These are phyloP conservation scores for Sapayoa aenigma DNA, from an alignment of 2,113 vertebrate species.

Conservation along the genomic window DNA sequence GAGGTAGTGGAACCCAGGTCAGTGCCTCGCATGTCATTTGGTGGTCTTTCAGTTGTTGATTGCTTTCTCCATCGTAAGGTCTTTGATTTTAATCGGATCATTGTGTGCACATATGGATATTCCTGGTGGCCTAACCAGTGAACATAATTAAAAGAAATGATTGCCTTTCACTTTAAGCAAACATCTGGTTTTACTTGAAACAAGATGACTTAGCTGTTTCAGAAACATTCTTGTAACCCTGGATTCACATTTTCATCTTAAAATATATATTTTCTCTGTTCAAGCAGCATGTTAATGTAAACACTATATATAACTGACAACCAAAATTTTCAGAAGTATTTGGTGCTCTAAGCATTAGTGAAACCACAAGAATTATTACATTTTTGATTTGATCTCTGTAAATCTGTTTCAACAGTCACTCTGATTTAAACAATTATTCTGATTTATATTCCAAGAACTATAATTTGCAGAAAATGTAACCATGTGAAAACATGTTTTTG, in stretches of 20 bases:
- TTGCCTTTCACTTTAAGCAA: conserved; percentile 83
- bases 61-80: conserved; percentile 72
- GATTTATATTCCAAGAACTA: conserved; percentile 82
- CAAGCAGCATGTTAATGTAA: conserved; percentile 81
- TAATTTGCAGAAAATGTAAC: conserved; percentile 84
- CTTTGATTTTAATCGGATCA: conserved; percentile 83
- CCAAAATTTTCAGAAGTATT: conserved; percentile 78
- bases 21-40: conserved; percentile 59
- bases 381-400: conserved; percentile 84
- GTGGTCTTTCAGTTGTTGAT: conserved; percentile 76
- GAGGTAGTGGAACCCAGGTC: conserved; percentile 31
- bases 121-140: conserved; percentile 83
- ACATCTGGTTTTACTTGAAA: conserved; percentile 88
- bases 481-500: conserved; percentile 80
- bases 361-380: conserved; percentile 80
- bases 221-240: conserved; percentile 81
- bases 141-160: conserved; percentile 85
- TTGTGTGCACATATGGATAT: conserved; percentile 81
- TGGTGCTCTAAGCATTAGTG: conserved; percentile 73
- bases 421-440: conserved; percentile 84
- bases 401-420: conserved; percentile 84
- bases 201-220: conserved; percentile 84
- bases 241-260: conserved; percentile 83
- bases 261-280: conserved; percentile 82
- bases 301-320: conserved; percentile 81